Conservation (phyloP, 2,888 invertebrate species). For the Hoplodrina ambigua region DNA sequence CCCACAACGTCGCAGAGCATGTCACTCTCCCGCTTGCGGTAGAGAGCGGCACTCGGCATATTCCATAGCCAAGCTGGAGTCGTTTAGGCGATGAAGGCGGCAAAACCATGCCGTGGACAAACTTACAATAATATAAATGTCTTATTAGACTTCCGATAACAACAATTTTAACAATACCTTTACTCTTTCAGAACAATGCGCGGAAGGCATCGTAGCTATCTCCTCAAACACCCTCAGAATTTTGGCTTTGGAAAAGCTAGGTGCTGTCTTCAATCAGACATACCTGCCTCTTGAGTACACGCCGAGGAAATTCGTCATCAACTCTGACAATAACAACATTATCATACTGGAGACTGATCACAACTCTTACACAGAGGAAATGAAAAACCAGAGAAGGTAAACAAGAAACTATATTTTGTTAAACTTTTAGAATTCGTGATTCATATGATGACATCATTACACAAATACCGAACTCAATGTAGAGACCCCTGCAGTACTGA, state of each 20-base stretch:
- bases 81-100: conserved; percentile 92
- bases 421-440: not conserved
- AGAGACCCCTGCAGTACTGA: conserved; percentile 89
- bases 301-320: conserved; percentile 98
- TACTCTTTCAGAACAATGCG: conserved; percentile 95
- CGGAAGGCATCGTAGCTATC: conserved; percentile 99
- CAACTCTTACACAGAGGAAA: conserved; percentile 99
- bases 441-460: conserved; percentile 83
- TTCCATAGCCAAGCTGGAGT: conserved; percentile 94
- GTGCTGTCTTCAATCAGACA: conserved; percentile 99
- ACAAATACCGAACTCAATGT: conserved; percentile 80
- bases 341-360: conserved; percentile 99
- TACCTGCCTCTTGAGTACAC: conserved; percentile 98
- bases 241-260: conserved; percentile 99
- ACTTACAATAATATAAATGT: conserved; percentile 33
- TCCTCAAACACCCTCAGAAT: conserved; percentile 99
- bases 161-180: conserved; percentile 49
- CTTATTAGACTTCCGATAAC: not conserved
- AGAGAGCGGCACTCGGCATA: conserved; percentile 92
- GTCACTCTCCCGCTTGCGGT: conserved; percentile 87
- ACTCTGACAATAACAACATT: conserved; percentile 97
- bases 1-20: conserved; percentile 92
- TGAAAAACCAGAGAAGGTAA: conserved; percentile 95
- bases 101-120: conserved; percentile 93
- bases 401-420: conserved; percentile 1